Conservation (phyloP, 2,113 vertebrate genomes). For the Bombycilla garrulus region DNA sequence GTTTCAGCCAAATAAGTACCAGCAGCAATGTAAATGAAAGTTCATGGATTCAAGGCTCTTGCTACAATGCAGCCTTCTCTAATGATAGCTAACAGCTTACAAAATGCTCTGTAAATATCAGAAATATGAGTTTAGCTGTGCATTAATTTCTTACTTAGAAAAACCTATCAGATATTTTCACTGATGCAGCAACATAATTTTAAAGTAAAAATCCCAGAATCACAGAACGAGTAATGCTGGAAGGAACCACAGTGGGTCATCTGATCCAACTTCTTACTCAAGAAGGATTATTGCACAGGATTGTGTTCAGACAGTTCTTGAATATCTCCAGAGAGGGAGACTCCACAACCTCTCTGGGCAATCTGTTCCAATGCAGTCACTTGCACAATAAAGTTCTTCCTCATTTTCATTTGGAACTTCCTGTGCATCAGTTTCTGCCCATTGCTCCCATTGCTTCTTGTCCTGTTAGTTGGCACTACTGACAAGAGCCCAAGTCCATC, state of each 20-base stretch:
- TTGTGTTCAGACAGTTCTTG: background rate
- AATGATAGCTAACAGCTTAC: background rate
- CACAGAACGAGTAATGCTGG: rapidly evolving
- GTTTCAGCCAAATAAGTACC: background rate
- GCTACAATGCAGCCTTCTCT: background rate
- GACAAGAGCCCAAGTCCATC: background rate
- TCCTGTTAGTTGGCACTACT: background rate
- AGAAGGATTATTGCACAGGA: background rate
- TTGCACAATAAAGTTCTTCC: background rate
- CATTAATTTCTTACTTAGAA: background rate
- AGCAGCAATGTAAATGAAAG: background rate
- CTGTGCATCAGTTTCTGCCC: background rate
- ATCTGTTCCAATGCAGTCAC: background rate
- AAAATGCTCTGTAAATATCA: background rate
- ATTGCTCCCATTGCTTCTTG: background rate
- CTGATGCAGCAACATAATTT: background rate
- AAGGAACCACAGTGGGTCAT: background rate
- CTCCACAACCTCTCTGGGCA: background rate
- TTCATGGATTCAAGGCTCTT: background rate
- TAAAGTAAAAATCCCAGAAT: background rate
- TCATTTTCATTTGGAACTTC: background rate
- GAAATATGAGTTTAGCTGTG: background rate
- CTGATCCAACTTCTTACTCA: background rate
- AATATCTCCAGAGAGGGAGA: background rate
- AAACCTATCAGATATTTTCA: background rate